phyloP scores from a whole-genome alignment of 2,888 invertebrate genomes.

The Syrista parreyssii region DNA sequence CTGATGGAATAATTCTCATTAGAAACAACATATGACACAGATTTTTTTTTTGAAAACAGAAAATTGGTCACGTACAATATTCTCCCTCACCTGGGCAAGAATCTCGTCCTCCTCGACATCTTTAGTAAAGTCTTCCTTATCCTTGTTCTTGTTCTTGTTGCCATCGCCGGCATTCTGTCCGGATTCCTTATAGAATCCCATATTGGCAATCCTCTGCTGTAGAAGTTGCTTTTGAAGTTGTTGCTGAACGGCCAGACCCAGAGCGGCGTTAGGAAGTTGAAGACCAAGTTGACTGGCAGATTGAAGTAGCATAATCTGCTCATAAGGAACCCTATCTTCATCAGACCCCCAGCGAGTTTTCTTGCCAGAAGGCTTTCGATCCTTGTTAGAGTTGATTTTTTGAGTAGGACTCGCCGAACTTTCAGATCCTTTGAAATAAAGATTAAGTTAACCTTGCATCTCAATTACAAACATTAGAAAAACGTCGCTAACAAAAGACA shows the following conservation, averaged over 20 bases:
- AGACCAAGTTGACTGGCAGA: conserved; percentile 60
- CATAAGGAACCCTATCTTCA: conserved; percentile 61
- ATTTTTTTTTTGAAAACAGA: background rate
- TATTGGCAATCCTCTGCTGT: conserved; percentile 33
- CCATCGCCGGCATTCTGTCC: conserved; percentile 17
- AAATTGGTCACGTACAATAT: conserved; percentile 3
- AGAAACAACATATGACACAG: background rate
- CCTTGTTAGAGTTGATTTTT: conserved; percentile 31
- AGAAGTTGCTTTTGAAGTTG: conserved; percentile 47
- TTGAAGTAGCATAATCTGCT: conserved; percentile 60
- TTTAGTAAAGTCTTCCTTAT: conserved; percentile 47
- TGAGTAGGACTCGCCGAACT: background rate
- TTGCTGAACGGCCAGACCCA: conserved; percentile 56
- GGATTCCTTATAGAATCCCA: conserved; percentile 44
- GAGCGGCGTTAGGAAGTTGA: conserved; percentile 54
- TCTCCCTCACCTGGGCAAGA: conserved; percentile 39
- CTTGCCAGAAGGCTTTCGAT: conserved; percentile 59
- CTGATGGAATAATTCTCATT: conserved; percentile 21
- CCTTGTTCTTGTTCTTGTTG: conserved; percentile 29
- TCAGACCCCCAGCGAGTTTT: conserved; percentile 64
- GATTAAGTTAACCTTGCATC: background rate
- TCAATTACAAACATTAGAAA: background rate
- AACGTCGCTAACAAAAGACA: background rate
- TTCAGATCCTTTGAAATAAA: background rate
- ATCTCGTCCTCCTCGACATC: conserved; percentile 49